Conservation (phyloP, 2,113 vertebrate species). For the Cacatua alba region DNA sequence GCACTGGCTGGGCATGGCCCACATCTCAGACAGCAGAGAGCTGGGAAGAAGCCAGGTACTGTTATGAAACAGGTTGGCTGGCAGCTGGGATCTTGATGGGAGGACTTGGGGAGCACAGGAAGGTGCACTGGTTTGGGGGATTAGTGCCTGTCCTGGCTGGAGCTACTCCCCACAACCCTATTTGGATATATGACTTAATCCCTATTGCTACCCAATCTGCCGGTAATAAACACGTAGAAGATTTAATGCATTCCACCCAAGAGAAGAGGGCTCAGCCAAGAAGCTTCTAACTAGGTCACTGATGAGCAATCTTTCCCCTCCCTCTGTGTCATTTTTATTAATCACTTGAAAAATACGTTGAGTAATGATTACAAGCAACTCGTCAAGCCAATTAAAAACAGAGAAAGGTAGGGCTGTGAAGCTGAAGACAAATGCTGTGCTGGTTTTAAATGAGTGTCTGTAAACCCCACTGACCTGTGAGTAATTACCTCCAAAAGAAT, state of each 20-base stretch:
- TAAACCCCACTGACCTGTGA: conserved; percentile 50
- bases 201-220: neutral
- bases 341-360: conserved; percentile 70
- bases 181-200: conserved; percentile 64
- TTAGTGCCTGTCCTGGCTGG: conserved; percentile 42
- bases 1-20: neutral
- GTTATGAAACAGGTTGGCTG: neutral
- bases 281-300: conserved; percentile 60
- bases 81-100: neutral
- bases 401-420: conserved; percentile 57
- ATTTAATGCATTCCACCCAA: conserved; percentile 20
- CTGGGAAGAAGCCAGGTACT: neutral
- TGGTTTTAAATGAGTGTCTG: conserved; percentile 56
- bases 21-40: neutral
- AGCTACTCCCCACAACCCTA: conserved; percentile 10
- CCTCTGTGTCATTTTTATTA: conserved; percentile 75
- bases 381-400: conserved; percentile 56
- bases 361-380: conserved; percentile 68
- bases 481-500: conserved; percentile 7
- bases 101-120: neutral
- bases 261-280: conserved; percentile 31
- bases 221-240: conserved; percentile 18
- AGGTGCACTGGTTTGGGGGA: neutral
- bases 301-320: conserved; percentile 68
- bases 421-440: conserved; percentile 31